Base-by-base conservation (phyloP, 1,140 invertebrate species). In the Drosophila sulfurigaster region DNA sequence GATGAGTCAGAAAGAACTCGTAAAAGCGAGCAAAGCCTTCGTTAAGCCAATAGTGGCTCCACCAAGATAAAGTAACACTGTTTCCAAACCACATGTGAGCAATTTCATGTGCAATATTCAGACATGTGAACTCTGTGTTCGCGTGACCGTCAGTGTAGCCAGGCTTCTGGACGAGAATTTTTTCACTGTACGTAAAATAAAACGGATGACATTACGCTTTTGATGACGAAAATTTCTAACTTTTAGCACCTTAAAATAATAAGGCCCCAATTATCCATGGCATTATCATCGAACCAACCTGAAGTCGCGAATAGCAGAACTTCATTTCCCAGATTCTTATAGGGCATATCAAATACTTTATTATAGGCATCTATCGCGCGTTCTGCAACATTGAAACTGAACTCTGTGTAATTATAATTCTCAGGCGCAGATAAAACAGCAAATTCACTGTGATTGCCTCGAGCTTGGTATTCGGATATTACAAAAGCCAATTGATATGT, bases 231-330 rank as follows among this genome's bases (percentile, higher is more conserved):
- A 41, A 38, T 4, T 3, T 4, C 20, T 25, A 41, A 16, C 10
- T 41, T 1, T 0, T 10, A 57, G 15, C 15, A 91, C 88, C 75
- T 90, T 56, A 95, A 97, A 1, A 95, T 95, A 45, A 97, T 94
- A 1, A 97, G 92, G 11, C 96, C 96, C 96, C 96, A 97, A 92
- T 97, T 97, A 83, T 97, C 96, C 96, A 97, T 97, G 45, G 96
- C 96, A 8, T 96, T 96, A 60, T 10, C 10, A 3, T 38, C 10
- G 2, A 13, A 5, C 96, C 96, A 95, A 0, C 96, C 96, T 1
- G 97, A 94, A 1, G 95, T 96, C 5, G 96, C 94, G 77, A 96
- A 94, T 90, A 96, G 95, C 71, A 95, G 85, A 57, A 95, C 94
- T 0, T 91, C 81, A 38, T 94, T 93, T 76, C 62, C 91, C 57